Percentiles rank a stretch among this genome's conserved stretches.
These are phyloP conservation scores for Amyelois transitella DNA, from an alignment of 1,140 invertebrate genomes.

Conservation along the genomic window DNA sequence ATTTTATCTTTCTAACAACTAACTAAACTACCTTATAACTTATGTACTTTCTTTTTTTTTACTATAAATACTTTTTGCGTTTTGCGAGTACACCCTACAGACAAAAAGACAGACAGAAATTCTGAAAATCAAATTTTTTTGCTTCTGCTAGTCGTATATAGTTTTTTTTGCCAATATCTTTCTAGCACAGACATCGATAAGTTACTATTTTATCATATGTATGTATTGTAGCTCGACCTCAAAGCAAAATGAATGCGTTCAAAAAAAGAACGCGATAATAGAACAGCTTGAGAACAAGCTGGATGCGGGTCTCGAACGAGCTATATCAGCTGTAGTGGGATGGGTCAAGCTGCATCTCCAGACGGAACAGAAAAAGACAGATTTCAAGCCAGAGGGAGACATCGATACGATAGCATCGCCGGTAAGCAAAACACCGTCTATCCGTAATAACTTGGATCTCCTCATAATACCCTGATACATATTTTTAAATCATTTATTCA, in stretches of 20 bases:
- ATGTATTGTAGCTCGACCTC: constrained; percentile 83
- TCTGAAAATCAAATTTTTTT: background rate
- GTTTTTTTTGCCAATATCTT: too few relatives aligned
- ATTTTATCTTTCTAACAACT: too few relatives aligned
- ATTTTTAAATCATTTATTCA: too few relatives aligned
- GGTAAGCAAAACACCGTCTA: constrained; percentile 47
- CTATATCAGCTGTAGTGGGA: constrained; percentile 89
- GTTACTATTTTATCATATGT: constrained; percentile 4
- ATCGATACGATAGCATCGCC: constrained; percentile 85
- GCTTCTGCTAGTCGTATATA: too few relatives aligned
- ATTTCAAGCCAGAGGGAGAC: constrained; percentile 95
- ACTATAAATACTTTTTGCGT: too few relatives aligned
- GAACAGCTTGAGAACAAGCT: constrained; percentile 95
- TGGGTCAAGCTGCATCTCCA: constrained; percentile 95
- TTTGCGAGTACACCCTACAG: too few relatives aligned
- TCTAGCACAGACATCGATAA: too few relatives aligned
- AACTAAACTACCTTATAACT: too few relatives aligned
- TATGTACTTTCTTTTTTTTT: too few relatives aligned
- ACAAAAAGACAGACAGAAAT: background rate
- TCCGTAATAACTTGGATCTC: too few relatives aligned
- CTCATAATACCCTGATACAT: too few relatives aligned
- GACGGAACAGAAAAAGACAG: constrained; percentile 95
- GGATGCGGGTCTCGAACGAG: constrained; percentile 91
- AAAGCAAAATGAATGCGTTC: constrained; percentile 90
- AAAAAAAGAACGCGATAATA: constrained; percentile 89